phyloP scores from a whole-genome alignment of 2,888 invertebrate species.

The Lycocerus yunnanus region DNA sequence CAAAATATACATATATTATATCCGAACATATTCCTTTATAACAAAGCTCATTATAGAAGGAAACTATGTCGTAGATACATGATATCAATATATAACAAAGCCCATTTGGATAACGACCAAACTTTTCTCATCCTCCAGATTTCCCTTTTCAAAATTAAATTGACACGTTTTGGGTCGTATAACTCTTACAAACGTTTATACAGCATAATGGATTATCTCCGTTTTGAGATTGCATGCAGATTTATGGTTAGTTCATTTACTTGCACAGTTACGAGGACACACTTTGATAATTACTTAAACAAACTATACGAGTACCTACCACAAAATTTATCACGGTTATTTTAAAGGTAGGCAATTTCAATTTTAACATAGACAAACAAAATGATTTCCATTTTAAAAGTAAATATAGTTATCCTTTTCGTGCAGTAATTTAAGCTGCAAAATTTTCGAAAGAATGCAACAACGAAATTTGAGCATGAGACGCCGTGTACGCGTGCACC shows the following conservation, averaged over 20 bases:
- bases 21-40: conserved; percentile 21
- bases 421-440: no score
- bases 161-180: conserved; percentile 28
- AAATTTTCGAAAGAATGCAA: background rate
- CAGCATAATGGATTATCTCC: conserved; percentile 26
- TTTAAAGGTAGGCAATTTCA: background rate
- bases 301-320: background rate
- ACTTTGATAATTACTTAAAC: background rate
- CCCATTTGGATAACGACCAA: conserved; percentile 32
- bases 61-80: conserved; percentile 28
- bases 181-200: conserved; percentile 22
- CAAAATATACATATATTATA: background rate
- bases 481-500: background rate
- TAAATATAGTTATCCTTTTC: no score
- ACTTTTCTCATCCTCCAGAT: conserved; percentile 27
- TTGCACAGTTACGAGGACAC: background rate
- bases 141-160: conserved; percentile 29
- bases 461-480: background rate
- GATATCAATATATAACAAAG: conserved; percentile 32
- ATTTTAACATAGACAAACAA: background rate
- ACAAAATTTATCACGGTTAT: background rate
- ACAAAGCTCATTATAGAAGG: conserved; percentile 31
- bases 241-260: conserved; percentile 3
- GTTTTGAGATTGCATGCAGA: conserved; percentile 7
- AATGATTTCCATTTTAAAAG: background rate